These are phyloP conservation scores for Morelia viridis DNA, from an alignment of 2,797 vertebrate genomes.

Conservation along the genomic window DNA sequence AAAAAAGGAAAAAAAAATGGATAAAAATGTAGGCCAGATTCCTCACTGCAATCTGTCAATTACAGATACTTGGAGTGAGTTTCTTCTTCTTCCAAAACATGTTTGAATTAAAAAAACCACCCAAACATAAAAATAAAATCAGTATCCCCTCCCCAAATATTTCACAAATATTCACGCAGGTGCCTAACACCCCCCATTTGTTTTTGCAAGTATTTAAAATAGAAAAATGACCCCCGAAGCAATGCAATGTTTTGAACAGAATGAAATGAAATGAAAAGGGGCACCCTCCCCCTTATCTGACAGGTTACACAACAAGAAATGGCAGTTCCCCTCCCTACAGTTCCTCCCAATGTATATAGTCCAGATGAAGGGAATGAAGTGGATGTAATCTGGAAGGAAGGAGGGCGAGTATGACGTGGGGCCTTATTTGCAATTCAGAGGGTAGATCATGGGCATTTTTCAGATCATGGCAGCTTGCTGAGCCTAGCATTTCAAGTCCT, in stretches of 20 bases:
- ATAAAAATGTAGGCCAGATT: slow-evolving; percentile 63
- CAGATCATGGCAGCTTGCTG: slow-evolving; percentile 57
- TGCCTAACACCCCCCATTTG: slow-evolving; percentile 41
- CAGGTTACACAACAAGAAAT: not conserved
- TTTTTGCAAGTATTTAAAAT: slow-evolving; percentile 57
- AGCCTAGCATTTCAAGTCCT: slow-evolving; percentile 38
- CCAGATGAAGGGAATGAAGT: not conserved
- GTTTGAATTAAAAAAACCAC: slow-evolving; percentile 71
- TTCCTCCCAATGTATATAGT: slow-evolving; percentile 32
- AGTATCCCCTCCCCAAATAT: slow-evolving; percentile 45
- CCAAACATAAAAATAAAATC: slow-evolving; percentile 54
- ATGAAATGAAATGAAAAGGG: slow-evolving; percentile 31
- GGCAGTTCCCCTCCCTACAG: not conserved
- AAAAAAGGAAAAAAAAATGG: slow-evolving; percentile 43
- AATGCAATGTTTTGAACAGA: slow-evolving; percentile 51
- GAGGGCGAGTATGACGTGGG: not conserved
- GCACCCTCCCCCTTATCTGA: slow-evolving; percentile 1
- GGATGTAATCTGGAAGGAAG: not conserved
- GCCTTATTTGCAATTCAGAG: slow-evolving; percentile 30
- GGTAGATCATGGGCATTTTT: slow-evolving; percentile 52
- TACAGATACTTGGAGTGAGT: slow-evolving; percentile 64
- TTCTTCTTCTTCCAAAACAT: slow-evolving; percentile 52
- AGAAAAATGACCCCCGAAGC: slow-evolving; percentile 58
- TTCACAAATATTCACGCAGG: slow-evolving; percentile 66
- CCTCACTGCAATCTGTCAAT: slow-evolving; percentile 62